Evolutionary conservation across 2,113 vertebrate species (phyloP).

Genomic region (Tringa solitaria): DNA sequence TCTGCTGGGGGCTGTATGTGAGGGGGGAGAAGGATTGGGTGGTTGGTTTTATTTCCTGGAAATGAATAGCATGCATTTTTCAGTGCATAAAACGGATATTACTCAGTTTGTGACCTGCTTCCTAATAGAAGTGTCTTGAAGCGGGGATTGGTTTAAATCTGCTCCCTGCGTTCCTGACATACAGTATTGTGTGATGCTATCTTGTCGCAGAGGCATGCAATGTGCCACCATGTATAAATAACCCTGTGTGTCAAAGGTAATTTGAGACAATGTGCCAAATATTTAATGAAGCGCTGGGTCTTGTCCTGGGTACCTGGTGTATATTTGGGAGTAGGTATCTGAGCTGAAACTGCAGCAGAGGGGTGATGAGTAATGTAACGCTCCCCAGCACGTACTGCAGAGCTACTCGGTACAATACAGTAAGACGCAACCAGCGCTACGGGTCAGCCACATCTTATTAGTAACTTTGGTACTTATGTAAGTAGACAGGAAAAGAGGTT

Average conservation of each 20-base stretch:
- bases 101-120: conserved; percentile 28
- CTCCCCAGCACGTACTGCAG: background rate
- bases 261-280: background rate
- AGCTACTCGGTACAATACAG: accelerated
- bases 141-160: background rate
- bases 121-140: background rate
- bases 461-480: background rate
- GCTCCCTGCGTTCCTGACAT: background rate
- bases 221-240: background rate
- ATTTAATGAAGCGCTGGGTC: background rate
- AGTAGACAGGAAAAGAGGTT: background rate
- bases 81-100: background rate
- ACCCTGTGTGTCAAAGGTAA: background rate
- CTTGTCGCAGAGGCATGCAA: background rate
- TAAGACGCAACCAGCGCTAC: background rate
- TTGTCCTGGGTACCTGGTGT: background rate
- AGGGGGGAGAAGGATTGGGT: background rate
- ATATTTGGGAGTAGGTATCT: background rate
- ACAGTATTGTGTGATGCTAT: background rate
- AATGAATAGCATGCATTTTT: background rate
- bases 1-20: background rate
- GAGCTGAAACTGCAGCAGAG: background rate
- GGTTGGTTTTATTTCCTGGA: conserved; percentile 27
- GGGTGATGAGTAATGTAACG: background rate
- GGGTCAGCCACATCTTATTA: background rate